Conservation (phyloP, 2,113 vertebrate species). For the Probosciger aterrimus region DNA sequence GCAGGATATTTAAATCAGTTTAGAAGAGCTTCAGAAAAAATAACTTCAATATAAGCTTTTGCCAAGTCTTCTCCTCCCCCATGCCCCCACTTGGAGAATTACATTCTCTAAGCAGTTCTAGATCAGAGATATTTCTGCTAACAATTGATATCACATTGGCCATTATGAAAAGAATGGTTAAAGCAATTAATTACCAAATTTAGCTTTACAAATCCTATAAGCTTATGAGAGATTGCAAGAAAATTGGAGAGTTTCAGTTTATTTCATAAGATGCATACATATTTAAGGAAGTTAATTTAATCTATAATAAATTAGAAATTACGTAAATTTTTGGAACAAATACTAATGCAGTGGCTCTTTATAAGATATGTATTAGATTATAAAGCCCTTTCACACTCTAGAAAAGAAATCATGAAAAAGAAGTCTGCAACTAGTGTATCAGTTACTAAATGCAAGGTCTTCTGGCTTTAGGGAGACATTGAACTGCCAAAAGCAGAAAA, state of each 20-base stretch:
- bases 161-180: neutral
- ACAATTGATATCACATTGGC: neutral
- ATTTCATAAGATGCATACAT: neutral
- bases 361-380: neutral
- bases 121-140: neutral
- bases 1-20: neutral
- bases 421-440: neutral
- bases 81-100: neutral
- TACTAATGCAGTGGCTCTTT: neutral
- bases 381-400: neutral
- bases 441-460: neutral
- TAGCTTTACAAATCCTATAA: neutral
- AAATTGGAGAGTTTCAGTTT: neutral
- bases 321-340: neutral
- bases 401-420: neutral
- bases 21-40: neutral
- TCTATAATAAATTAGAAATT: neutral
- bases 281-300: neutral
- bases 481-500: neutral
- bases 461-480: neutral
- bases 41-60: neutral
- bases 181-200: neutral
- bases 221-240: neutral
- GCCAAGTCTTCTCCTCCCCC: neutral
- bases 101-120: neutral